Evolutionary conservation across 2,113 vertebrate species (phyloP).

Genomic region (Ascaphus truei): DNA sequence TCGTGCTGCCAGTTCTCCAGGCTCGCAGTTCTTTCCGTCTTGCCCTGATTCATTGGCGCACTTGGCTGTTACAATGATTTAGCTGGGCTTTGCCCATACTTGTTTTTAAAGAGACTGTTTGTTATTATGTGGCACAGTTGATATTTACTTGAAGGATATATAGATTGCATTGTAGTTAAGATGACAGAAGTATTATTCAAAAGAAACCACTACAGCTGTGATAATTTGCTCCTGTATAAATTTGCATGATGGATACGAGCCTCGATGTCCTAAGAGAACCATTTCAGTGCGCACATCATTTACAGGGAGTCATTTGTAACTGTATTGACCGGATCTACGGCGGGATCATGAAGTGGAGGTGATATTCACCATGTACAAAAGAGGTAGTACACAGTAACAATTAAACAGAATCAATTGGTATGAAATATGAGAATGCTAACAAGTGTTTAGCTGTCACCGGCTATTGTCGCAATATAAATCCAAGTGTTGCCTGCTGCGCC

Average conservation of each 20-base stretch:
- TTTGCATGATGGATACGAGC: conserved; percentile 28
- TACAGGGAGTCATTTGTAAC: background rate
- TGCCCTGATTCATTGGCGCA: conserved; percentile 13
- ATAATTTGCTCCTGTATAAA: conserved; percentile 29
- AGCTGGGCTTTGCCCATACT: conserved; percentile 16
- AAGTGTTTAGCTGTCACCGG: too few species aligned
- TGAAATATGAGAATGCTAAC: too few species aligned
- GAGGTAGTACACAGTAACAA: too few species aligned
- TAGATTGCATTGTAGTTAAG: conserved; percentile 27
- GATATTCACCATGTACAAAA: too few species aligned
- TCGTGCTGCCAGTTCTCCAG: conserved; percentile 9
- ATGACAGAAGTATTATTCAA: conserved; percentile 30
- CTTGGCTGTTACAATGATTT: conserved; percentile 25
- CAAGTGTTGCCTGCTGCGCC: too few species aligned
- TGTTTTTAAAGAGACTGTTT: conserved; percentile 31
- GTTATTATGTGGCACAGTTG: conserved; percentile 23
- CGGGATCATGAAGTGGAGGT: too few species aligned
- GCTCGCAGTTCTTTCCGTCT: conserved; percentile 24
- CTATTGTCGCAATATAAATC: too few species aligned
- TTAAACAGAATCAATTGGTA: too few species aligned
- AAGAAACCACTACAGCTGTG: conserved; percentile 15
- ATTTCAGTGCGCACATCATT: conserved; percentile 5
- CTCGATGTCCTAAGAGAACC: conserved; percentile 23
- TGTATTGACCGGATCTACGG: background rate
- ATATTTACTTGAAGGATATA: conserved; percentile 23